Percentiles rank a stretch among this genome's conserved stretches.
Conservation (phyloP, 2,888 invertebrate genomes). For the Eucriotettix oculatus region DNA sequence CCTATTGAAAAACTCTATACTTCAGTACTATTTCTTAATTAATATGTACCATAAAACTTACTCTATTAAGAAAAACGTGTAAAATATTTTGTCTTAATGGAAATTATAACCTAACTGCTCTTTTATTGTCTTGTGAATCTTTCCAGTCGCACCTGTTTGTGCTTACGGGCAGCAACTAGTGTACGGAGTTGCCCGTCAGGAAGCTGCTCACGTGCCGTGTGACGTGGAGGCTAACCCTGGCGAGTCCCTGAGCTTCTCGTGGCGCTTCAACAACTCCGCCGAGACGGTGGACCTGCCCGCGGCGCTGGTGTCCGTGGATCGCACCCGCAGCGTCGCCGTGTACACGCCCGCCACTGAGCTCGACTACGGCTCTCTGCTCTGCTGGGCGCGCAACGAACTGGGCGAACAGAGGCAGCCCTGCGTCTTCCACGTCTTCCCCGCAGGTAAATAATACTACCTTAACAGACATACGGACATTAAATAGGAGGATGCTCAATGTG, state of each 20-base stretch:
- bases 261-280: constrained; percentile 62
- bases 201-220: constrained; percentile 47
- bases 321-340: constrained; percentile 43
- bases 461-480: too few relatives aligned
- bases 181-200: constrained; percentile 56
- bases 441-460: constrained; percentile 31
- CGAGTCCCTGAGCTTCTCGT: constrained; percentile 39
- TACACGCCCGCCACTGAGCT: constrained; percentile 55
- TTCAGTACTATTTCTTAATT: too few relatives aligned
- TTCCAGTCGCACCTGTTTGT: constrained; percentile 42
- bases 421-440: constrained; percentile 54
- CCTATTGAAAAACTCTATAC: too few relatives aligned
- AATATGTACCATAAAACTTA: too few relatives aligned
- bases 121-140: too few relatives aligned
- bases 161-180: constrained; percentile 47
- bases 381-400: constrained; percentile 57
- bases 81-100: too few relatives aligned
- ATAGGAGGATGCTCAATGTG: too few relatives aligned
- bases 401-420: constrained; percentile 56
- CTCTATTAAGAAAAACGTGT: too few relatives aligned
- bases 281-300: constrained; percentile 51
- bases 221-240: constrained; percentile 51
- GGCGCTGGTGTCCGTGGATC: constrained; percentile 40
- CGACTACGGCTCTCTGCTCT: constrained; percentile 51
- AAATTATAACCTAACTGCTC: too few relatives aligned